Evolutionary conservation across 2,113 vertebrate genomes (phyloP), one percentile per base, ranked within the genome.

Genomic region (Indicator indicator): DNA sequence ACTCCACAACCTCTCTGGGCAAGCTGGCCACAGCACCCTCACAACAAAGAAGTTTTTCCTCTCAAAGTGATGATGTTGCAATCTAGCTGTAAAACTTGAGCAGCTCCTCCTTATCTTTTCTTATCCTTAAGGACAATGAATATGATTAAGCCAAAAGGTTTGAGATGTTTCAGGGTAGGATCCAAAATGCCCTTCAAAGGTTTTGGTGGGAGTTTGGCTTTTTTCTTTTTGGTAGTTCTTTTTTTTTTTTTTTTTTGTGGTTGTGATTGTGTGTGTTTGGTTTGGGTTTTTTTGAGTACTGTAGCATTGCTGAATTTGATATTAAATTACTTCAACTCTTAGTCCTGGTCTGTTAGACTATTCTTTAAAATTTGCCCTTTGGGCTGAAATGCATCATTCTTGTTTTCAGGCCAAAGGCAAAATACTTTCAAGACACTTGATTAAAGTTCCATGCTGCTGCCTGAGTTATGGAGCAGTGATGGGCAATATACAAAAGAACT

Each of bases 341-440:
- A 42, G 21, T 70, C 21, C 13, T 42, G 55, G 38, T 81, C 67
- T 91, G 78, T 71, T 87, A 74, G 60, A 83, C 56, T 86, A 94
- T 80, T 90, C 42, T 71, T 75, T n/a, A 28, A 77, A 90, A 78
- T 38, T 50, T 83, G 52, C 1, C 33, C 68, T 93, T 73, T 81
- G 64, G 75, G 68, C 76, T 89, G 85, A 83, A 91, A 83, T 77
- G 33, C 65, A 76, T 91, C 54, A 74, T 91, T 91, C 91, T 89
- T 96, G 78, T 88, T 94, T 78, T 90, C 67, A 93, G 54, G 91
- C 94, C 93, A 93, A 94, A 83, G 95, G 93, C 89, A 91, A 96
- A 95, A 94, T 96, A 88, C 68, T 97, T 95, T 92, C 30, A 64
- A 85, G 79, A 93, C 16, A 27, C 69, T 89, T 91, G 93, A 95